These are phyloP conservation scores for Dasypogon diadema DNA, from an alignment of 2,888 invertebrate species.

Conservation along the genomic window DNA sequence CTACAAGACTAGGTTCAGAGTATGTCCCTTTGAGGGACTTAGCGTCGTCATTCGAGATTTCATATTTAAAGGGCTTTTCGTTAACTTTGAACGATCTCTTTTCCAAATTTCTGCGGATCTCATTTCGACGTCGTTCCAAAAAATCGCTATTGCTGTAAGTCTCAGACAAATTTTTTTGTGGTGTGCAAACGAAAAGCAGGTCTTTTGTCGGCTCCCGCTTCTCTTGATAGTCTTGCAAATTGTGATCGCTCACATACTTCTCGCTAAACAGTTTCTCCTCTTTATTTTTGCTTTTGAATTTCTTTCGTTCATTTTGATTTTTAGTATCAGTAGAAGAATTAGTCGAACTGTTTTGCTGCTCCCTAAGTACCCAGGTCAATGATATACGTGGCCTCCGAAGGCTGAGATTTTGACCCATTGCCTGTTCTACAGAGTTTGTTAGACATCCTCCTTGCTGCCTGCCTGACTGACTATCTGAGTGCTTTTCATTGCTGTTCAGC, in stretches of 20 bases:
- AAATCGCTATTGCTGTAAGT: slow-evolving; percentile 58
- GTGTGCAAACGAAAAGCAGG: slow-evolving; percentile 66
- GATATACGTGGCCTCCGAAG: slow-evolving; percentile 76
- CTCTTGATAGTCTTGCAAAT: slow-evolving; percentile 64
- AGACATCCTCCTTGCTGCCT: slow-evolving; percentile 59
- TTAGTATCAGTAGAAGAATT: slow-evolving; percentile 62
- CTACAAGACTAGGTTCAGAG: slow-evolving; percentile 67
- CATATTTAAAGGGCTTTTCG: slow-evolving; percentile 56
- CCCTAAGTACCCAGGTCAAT: slow-evolving; percentile 80
- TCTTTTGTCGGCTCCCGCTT: slow-evolving; percentile 64
- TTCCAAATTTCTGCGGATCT: not conserved
- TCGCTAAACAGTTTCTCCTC: slow-evolving; percentile 63
- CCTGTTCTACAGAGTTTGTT: slow-evolving; percentile 60
- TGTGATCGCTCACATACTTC: slow-evolving; percentile 67
- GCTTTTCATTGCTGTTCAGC: slow-evolving; percentile 15
- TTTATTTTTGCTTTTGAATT: slow-evolving; percentile 58
- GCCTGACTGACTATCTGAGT: not conserved
- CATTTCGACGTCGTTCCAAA: slow-evolving; percentile 56
- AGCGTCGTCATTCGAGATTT: slow-evolving; percentile 57
- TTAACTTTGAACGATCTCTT: slow-evolving; percentile 54
- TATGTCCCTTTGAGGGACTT: slow-evolving; percentile 65
- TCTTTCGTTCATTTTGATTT: slow-evolving; percentile 68
- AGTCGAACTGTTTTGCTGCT: slow-evolving; percentile 68
- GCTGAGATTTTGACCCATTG: slow-evolving; percentile 72
- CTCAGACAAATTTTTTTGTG: slow-evolving; percentile 62